phyloP scores from a whole-genome alignment of 2,113 vertebrate genomes.

The Macrotis lagotis region DNA sequence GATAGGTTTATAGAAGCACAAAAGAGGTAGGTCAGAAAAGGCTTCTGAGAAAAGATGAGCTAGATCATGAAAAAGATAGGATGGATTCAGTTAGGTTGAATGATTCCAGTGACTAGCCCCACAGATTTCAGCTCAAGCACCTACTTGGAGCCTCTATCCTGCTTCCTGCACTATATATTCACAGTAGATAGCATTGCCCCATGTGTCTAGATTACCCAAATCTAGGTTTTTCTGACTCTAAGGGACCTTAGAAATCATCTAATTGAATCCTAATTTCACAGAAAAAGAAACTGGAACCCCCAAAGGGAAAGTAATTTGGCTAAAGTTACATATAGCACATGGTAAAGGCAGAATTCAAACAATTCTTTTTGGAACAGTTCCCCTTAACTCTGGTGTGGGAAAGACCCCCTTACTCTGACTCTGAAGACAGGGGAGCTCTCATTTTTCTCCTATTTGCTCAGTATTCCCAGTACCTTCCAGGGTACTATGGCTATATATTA shows the following conservation, averaged over 20 bases:
- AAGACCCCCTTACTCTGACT: not conserved
- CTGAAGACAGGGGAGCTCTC: not conserved
- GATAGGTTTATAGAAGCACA: not conserved
- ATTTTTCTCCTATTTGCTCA: not conserved
- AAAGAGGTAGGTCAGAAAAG: not conserved
- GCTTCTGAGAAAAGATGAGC: not conserved
- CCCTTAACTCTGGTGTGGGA: not conserved
- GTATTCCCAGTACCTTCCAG: not conserved
- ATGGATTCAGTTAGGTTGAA: not conserved
- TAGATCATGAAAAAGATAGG: not conserved
- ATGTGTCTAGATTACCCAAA: not conserved
- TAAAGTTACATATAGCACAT: not conserved
- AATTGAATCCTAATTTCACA: not conserved
- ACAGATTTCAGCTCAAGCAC: not conserved
- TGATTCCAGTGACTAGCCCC: not conserved
- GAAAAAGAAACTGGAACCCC: not conserved
- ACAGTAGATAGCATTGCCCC: not conserved
- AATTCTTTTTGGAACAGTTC: not conserved
- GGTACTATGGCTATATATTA: not conserved
- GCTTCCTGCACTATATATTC: not conserved
- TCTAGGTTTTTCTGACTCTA: not conserved
- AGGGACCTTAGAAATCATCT: not conserved
- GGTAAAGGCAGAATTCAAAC: not conserved
- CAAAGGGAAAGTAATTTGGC: not conserved
- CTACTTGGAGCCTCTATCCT: not conserved